A percentile compares a stretch with the other conserved stretches of the same genome.
Evolutionary conservation across 2,113 vertebrate species (phyloP).

Genomic region (Pterophyllum scalare): DNA sequence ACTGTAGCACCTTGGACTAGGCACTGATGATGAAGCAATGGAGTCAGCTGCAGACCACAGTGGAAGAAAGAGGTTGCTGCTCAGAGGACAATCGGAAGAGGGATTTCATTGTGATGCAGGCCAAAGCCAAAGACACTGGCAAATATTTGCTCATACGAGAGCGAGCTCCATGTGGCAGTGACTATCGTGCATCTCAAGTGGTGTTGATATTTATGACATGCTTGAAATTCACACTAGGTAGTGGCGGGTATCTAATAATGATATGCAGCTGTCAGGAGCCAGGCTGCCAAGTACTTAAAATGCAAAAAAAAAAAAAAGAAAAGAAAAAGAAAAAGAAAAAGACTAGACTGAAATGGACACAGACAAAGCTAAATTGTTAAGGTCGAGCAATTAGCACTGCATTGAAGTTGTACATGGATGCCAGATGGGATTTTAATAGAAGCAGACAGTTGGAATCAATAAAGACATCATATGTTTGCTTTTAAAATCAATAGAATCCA

Average conservation of each 20-base stretch:
- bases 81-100: neutral
- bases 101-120: constrained; percentile 22
- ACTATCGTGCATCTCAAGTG: constrained; percentile 24
- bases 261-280: constrained; percentile 37
- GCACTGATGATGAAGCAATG: neutral
- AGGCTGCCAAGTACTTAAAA: constrained; percentile 29
- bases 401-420: constrained; percentile 22
- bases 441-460: constrained; percentile 44
- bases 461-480: constrained; percentile 30
- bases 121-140: neutral
- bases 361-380: constrained; percentile 16
- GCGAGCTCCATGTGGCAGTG: neutral
- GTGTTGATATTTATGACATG: constrained; percentile 47
- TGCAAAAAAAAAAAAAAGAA: neutral
- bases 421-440: constrained; percentile 39
- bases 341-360: neutral
- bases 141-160: constrained; percentile 30
- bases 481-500: constrained; percentile 54
- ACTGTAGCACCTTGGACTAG: neutral
- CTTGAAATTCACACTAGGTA: constrained; percentile 44
- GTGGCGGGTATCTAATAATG: constrained; percentile 40
- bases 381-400: constrained; percentile 49
- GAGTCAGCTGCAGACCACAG: neutral
- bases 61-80: neutral
- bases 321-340: neutral